These are phyloP conservation scores for Sesia bembeciformis DNA, from an alignment of 2,888 invertebrate species.

Conservation along the genomic window DNA sequence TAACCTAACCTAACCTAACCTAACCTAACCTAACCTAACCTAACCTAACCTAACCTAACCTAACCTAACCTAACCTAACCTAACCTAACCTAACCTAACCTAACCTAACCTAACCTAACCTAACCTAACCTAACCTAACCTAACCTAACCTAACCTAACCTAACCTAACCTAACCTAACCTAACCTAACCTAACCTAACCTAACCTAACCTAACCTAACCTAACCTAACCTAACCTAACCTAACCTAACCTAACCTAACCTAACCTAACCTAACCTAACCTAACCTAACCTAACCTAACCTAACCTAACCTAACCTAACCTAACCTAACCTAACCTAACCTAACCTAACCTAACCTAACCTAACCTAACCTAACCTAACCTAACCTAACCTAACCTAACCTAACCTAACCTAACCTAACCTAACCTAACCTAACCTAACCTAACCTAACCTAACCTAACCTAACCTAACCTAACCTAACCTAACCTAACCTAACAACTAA, in stretches of 20 bases:
- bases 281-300: conserved; percentile 8
- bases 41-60: conserved; percentile 11
- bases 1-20: conserved; percentile 15
- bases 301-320: conserved; percentile 11
- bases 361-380: conserved; percentile 11
- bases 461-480: conserved; percentile 13
- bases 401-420: conserved; percentile 7
- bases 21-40: conserved; percentile 12
- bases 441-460: conserved; percentile 11
- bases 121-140: conserved; percentile 2
- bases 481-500: conserved; percentile 12
- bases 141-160: neutral
- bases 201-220: conserved; percentile 4
- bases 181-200: conserved; percentile 9
- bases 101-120: conserved; percentile 14
- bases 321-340: conserved; percentile 8
- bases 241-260: conserved; percentile 9
- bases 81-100: conserved; percentile 8
- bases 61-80: conserved; percentile 13
- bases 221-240: conserved; percentile 5
- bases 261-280: conserved; percentile 9
- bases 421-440: conserved; percentile 11
- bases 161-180: too few relatives aligned
- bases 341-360: conserved; percentile 7
- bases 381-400: conserved; percentile 13